Evolutionary conservation across 2,888 invertebrate species (phyloP), one percentile per base, ranked within the genome.

Genomic region (Anoncus sp.): DNA sequence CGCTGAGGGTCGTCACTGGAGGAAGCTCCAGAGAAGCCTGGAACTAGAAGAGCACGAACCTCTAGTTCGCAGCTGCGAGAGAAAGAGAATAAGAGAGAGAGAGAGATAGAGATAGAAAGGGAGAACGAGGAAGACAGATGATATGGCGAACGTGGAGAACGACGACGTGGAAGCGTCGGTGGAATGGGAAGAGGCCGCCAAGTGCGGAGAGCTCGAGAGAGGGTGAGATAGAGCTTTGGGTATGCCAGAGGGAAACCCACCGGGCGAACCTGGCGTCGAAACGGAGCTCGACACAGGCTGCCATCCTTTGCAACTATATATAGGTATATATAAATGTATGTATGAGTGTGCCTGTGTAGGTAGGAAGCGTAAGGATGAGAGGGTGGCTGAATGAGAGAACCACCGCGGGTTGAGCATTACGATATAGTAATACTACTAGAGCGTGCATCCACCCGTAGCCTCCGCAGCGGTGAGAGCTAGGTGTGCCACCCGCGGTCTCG

Each of bases 91-190:
- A 45, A 22, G n/a, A 10, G 24, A 45, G 20, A 49, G 69, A 53
- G 45, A 62, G 70, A 67, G n/a, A n/a, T n/a, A n/a, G 47, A 47
- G 53, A 22, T 9, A 10, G 24, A 45, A 16, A 49, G 69, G 59
- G 45, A 62, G 70, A 67, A 55, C 47, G 38, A 47, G 65, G 73
- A 63, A 66, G 20, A 57, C 66, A 31, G 40, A 67, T 51, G 75
- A 70, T 47, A 66, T 74, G 69, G 72, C 53, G 74, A 81, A 81
- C 71, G 77, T 60, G 79, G 81, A 76, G 79, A 79, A 75, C 62
- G 75, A 71, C 72, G 62, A 69, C 65, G 73, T 63, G 67, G 63
- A 74, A 75, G 65, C 59, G 49, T 18, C 47, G 57, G 57, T 62
- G 63, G 67, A 65, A 71, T 62, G 69, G 67, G 75, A 71, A 71